Evolutionary conservation across 2,113 vertebrate genomes (phyloP), one percentile per base, ranked within the genome.

Genomic region (human): DNA sequence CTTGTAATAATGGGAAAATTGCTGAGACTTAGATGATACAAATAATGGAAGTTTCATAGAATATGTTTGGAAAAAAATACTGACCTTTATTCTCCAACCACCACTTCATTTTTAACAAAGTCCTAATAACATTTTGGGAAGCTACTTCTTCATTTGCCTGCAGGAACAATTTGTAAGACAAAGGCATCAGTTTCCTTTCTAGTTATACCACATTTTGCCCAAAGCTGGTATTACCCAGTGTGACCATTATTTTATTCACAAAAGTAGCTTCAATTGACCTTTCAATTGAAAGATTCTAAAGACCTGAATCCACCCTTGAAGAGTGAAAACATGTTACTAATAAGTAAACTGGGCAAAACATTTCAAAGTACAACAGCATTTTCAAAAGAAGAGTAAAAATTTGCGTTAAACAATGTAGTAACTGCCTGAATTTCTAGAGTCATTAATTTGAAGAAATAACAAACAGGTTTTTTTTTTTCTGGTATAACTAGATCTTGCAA

Each of bases 161-260:
- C 16, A 55, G 48, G 86, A 68, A 4, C 86, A 94, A 75, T 91
- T 97, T 96, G 83, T 80, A 95, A 95, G 85, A 93, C 79, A 92
- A 97, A 91, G 86, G 92, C 27, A 83, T 97, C 52, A 89, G 93
- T 96, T 95, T 94, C 80, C 32, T 94, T 96, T 95, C 92, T 86
- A 55, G 43, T 76, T 86, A 75, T 52, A 79, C 50, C 13, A 80
- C 10, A 1, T 64, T 97, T 95, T 90, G 32, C 75, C 89, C 64
- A 92, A 90, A 94, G 75, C 70, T 97, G 70, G 8, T 66, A 78
- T 96, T 97, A 78, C 43, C 43, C 80, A 94, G 87, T 18, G 5
- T 64, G 50, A 88, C 95, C 70, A 90, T 27, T 93, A 64, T 75
- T 97, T 96, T 96, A 94, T 93, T 93, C 78, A 61, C 35, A 73